Evolutionary conservation across 64 coral and sea anemone species (phyloP).

Genomic region (Dendrophyllia cribrosa): DNA sequence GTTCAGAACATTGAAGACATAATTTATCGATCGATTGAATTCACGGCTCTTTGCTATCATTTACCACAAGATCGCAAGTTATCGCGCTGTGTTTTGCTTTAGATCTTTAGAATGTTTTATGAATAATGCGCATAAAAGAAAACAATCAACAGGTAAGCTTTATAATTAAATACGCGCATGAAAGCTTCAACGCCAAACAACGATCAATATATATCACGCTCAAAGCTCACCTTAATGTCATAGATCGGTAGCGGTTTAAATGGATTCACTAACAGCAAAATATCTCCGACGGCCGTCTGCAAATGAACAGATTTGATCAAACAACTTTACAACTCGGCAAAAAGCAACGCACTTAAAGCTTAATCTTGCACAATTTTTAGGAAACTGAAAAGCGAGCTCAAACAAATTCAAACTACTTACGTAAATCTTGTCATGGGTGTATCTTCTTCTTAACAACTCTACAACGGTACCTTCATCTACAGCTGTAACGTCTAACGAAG

Average conservation of each 20-base stretch:
- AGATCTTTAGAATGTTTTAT: too few relatives aligned
- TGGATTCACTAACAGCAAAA: constrained; percentile 32
- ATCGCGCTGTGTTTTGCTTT: background rate
- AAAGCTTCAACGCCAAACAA: constrained; percentile 23
- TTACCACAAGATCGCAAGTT: background rate
- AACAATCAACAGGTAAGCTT: background rate
- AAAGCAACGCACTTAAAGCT: too few relatives aligned
- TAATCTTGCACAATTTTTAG: too few relatives aligned
- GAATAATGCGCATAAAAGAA: background rate
- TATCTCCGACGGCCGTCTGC: constrained; percentile 10
- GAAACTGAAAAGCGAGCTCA: too few relatives aligned
- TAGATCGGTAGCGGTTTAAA: constrained; percentile 31
- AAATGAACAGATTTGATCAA: background rate
- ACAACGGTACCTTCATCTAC: constrained; percentile 19
- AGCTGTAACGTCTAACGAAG: background rate
- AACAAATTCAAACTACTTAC: background rate
- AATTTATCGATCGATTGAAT: too few relatives aligned
- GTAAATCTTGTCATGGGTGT: background rate
- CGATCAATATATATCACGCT: background rate
- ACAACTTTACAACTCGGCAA: too few relatives aligned
- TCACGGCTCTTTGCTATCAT: too few relatives aligned
- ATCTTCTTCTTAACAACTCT: constrained; percentile 24
- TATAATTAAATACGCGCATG: background rate
- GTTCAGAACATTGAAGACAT: too few relatives aligned
- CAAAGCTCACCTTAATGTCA: background rate